phyloP scores from a whole-genome alignment of 2,113 vertebrate genomes.

The Otocyon megalotis region DNA sequence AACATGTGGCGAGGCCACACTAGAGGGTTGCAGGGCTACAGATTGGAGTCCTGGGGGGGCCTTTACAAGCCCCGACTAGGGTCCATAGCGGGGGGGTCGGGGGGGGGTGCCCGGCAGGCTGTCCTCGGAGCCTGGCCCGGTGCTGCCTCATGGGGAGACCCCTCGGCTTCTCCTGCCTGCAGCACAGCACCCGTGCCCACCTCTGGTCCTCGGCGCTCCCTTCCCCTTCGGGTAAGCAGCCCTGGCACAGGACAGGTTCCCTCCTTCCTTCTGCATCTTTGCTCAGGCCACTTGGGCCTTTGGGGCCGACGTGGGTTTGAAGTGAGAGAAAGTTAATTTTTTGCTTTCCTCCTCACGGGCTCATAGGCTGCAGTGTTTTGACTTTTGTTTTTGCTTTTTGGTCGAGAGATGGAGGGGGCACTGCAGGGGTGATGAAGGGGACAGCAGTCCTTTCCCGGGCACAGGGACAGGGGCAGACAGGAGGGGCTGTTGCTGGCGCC shows the following conservation, averaged over 20 bases:
- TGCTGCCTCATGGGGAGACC: not conserved
- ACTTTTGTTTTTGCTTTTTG: not conserved
- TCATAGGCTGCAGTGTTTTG: not conserved
- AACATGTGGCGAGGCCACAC: accelerated
- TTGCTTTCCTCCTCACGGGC: too few species aligned
- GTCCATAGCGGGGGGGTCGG: not conserved
- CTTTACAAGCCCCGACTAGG: not conserved
- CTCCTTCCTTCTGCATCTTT: not conserved
- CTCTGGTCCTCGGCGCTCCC: not conserved
- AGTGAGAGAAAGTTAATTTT: not conserved
- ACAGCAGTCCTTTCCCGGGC: not conserved
- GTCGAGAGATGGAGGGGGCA: not conserved
- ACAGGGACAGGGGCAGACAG: accelerated
- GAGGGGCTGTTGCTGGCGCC: too few species aligned
- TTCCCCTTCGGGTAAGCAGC: not conserved
- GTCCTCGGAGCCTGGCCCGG: not conserved
- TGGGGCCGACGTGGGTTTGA: not conserved
- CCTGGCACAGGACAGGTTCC: accelerated
- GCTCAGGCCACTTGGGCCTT: not conserved
- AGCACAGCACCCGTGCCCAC: accelerated
- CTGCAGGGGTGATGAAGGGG: not conserved
- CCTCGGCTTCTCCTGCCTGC: not conserved
- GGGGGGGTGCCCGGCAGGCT: not conserved
- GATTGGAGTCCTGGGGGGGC: not conserved
- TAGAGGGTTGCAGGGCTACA: not conserved